A percentile compares a stretch with the other conserved stretches of the same genome.
These are phyloP conservation scores for Drosophila barbarae DNA, from an alignment of 2,888 invertebrate genomes.

Conservation along the genomic window DNA sequence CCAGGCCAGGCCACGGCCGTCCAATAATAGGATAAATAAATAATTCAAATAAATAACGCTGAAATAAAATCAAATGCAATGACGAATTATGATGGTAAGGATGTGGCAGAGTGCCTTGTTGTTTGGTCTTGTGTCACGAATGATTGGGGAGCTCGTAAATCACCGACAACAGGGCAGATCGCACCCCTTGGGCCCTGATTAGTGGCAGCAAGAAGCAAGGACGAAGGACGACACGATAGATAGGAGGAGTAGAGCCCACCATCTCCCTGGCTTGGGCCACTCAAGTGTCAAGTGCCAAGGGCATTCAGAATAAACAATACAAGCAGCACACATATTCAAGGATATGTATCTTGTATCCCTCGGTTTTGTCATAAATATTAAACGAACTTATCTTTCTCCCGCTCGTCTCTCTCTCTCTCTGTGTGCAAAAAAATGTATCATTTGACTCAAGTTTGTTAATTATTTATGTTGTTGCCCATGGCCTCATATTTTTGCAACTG, in stretches of 20 bases:
- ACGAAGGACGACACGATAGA: constrained; percentile 1
- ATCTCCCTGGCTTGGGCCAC: constrained; percentile 11
- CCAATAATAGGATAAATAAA: constrained; percentile 68
- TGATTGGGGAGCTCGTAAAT: constrained; percentile 78
- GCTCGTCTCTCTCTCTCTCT: constrained; percentile 35
- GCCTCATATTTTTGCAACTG: constrained; percentile 66
- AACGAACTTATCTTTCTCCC: constrained; percentile 78
- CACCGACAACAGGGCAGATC: constrained; percentile 65
- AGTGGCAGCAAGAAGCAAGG: constrained; percentile 22
- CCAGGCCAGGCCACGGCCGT: constrained; percentile 4
- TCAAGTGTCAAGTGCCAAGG: constrained; percentile 68
- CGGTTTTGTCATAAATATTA: constrained; percentile 79
- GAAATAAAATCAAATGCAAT: constrained; percentile 76
- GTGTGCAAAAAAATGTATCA: constrained; percentile 68
- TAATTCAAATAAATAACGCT: constrained; percentile 71
- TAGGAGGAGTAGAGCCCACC: constrained; percentile 4
- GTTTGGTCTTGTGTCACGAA: constrained; percentile 49
- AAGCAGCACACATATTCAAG: constrained; percentile 1
- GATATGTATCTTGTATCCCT: constrained; percentile 26
- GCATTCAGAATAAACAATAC: constrained; percentile 57
- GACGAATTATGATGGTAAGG: constrained; percentile 74
- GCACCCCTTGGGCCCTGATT: constrained; percentile 58
- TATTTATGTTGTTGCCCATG: constrained; percentile 79
- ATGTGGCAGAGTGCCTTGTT: constrained; percentile 42
- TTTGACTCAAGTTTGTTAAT: constrained; percentile 79